Percentiles rank a stretch among this genome's conserved stretches.
Evolutionary conservation across 2,797 vertebrate genomes (phyloP).

Genomic region (Gila robusta): DNA sequence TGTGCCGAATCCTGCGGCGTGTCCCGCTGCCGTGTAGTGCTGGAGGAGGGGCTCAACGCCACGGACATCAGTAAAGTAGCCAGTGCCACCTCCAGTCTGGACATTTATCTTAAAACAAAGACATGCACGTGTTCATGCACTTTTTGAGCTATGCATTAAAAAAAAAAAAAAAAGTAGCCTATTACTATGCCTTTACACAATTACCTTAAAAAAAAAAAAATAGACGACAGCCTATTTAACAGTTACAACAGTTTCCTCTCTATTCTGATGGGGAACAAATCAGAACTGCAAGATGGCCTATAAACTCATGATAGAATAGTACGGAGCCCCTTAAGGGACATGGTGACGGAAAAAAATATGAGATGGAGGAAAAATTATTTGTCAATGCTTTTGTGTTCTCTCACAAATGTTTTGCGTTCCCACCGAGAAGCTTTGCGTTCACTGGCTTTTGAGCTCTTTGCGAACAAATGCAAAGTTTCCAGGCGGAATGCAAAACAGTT

Average conservation of each 20-base stretch:
- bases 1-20: constrained; percentile 6
- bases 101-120: neutral
- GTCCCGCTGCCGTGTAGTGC: constrained; percentile 20
- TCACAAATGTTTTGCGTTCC: too few species aligned
- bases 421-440: neutral
- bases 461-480: too few species aligned
- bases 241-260: too few species aligned
- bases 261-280: too few species aligned
- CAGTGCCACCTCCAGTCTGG: constrained; percentile 32
- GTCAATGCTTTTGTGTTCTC: neutral
- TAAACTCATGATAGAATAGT: neutral
- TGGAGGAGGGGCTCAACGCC: constrained; percentile 27
- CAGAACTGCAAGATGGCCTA: too few species aligned
- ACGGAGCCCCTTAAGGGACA: neutral
- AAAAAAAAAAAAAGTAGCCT: neutral
- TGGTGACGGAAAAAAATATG: too few species aligned
- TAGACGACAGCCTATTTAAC: neutral
- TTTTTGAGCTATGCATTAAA: neutral
- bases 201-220: neutral
- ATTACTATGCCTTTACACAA: neutral
- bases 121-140: neutral
- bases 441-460: neutral
- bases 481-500: too few species aligned
- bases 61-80: neutral
- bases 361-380: too few species aligned